Base-by-base conservation (phyloP, 1,140 invertebrate genomes). In the Agraylea sexmaculata region DNA sequence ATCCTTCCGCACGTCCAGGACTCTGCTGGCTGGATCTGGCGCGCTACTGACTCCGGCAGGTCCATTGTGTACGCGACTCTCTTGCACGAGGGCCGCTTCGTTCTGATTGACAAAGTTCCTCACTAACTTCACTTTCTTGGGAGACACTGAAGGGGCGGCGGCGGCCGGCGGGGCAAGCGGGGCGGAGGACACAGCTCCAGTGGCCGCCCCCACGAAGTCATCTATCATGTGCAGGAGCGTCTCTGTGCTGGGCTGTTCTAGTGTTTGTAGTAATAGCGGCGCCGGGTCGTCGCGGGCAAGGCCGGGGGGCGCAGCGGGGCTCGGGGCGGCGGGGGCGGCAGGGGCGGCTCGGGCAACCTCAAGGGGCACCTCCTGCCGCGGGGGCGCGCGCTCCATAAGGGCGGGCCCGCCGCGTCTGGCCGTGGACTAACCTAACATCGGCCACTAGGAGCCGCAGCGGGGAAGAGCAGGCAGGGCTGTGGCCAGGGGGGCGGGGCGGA, bases 141-240 rank as follows among this genome's bases (percentile, higher is more conserved):
- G 8, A 38, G 41, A 2, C 6, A n/a, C 23, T n/a, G 23, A 25
- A n/a, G n/a, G n/a, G n/a, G n/a, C n/a, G n/a, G n/a, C n/a, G n/a
- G n/a, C n/a, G n/a, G n/a, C n/a, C n/a, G n/a, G n/a, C n/a, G n/a
- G n/a, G n/a, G n/a, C n/a, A n/a, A n/a, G n/a, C n/a, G n/a, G n/a
- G n/a, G n/a, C n/a, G n/a, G n/a, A n/a, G n/a, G n/a, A n/a, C n/a
- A n/a, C n/a, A n/a, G n/a, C n/a, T n/a, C n/a, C n/a, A n/a, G n/a
- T n/a, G n/a, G n/a, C n/a, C n/a, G n/a, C n/a, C 36, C 63, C 64
- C 13, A 65, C 59, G 37, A 67, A 58, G 50, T 67, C 62, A 45
- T 67, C 64, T 39, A 67, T 67, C 64, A 67, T 67, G 37, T 64
- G 59, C 46, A 67, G 53, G 35, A 67, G 64, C 46, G 62, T 61